These are phyloP conservation scores for Alosa sapidissima DNA, from an alignment of 2,797 vertebrate genomes.

Conservation along the genomic window DNA sequence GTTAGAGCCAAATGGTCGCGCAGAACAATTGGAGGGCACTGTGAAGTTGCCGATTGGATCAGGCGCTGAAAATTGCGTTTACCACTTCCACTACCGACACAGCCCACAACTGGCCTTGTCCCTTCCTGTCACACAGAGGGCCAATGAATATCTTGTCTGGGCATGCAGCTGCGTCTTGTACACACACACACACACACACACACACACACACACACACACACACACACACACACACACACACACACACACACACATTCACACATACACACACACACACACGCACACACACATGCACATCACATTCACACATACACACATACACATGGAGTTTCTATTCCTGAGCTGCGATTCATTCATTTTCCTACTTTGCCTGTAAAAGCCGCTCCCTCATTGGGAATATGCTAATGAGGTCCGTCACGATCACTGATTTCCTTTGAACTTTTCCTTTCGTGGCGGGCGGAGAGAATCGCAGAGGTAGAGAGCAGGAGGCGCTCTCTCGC, in stretches of 20 bases:
- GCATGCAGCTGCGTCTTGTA: background rate
- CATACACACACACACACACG: background rate
- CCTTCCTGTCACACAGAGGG: background rate
- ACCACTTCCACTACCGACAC: background rate
- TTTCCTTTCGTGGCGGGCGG: constrained; percentile 85
- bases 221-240: background rate
- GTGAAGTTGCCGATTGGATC: constrained; percentile 11
- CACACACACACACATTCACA: background rate
- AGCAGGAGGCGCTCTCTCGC: constrained; percentile 82
- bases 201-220: background rate
- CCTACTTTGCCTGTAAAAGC: constrained; percentile 66
- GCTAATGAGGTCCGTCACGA: constrained; percentile 89
- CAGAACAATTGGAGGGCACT: background rate
- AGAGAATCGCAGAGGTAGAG: constrained; percentile 85
- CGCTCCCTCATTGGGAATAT: constrained; percentile 89
- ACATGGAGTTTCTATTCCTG: background rate
- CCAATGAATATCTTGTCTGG: background rate
- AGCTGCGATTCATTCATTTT: constrained; percentile 31
- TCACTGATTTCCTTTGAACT: constrained; percentile 94
- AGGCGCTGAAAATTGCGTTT: constrained; percentile 18
- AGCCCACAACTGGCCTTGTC: constrained; percentile 17
- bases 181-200: background rate
- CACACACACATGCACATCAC: background rate
- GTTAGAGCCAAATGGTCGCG: background rate
- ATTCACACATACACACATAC: background rate